A percentile compares a stretch with the other conserved stretches of the same genome.
These are phyloP conservation scores for Diglossa brunneiventris DNA, from an alignment of 2,113 vertebrate species.

Conservation along the genomic window DNA sequence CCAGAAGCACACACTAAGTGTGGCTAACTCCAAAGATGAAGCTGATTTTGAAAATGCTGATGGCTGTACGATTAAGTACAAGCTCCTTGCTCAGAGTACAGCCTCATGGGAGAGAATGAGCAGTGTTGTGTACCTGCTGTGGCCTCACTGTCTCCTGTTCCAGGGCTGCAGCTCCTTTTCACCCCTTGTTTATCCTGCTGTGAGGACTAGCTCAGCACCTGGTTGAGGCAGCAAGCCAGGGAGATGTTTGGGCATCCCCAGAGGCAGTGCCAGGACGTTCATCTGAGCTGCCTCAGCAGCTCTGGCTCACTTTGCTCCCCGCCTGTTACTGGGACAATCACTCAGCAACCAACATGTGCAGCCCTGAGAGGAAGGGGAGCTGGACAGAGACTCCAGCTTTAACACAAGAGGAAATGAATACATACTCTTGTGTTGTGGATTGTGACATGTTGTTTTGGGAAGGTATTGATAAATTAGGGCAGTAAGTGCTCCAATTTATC, in stretches of 20 bases:
- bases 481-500: neutral
- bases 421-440: neutral
- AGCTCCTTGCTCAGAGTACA: neutral
- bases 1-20: neutral
- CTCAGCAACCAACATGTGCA: neutral
- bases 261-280: neutral
- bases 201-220: neutral
- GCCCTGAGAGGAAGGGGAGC: neutral
- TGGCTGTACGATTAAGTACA: neutral
- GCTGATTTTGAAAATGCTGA: neutral
- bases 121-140: neutral
- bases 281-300: neutral
- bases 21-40: neutral
- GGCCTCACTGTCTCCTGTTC: neutral
- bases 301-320: neutral
- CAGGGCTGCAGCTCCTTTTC: neutral
- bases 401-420: neutral
- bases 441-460: neutral
- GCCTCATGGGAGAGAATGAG: neutral
- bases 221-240: neutral
- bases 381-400: neutral
- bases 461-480: neutral
- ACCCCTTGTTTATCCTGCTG: neutral
- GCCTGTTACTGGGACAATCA: neutral
- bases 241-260: neutral